Percentiles rank a stretch among this genome's conserved stretches.
Conservation (phyloP, 2,888 invertebrate genomes). For the Alentia gelatinosa region DNA sequence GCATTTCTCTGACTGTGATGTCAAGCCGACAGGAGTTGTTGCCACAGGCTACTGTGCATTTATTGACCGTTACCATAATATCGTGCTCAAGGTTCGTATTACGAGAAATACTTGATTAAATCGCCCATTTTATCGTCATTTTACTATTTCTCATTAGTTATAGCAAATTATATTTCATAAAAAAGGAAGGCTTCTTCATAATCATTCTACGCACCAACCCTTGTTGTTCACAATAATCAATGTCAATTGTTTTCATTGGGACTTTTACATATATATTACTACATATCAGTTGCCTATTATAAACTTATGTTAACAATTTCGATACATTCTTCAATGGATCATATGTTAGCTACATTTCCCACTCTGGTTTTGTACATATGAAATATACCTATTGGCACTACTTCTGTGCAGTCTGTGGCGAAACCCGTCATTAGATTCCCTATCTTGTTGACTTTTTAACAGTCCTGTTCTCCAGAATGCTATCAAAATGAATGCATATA, state of each 20-base stretch:
- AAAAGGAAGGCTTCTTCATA: too few relatives aligned
- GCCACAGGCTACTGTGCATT: conserved; percentile 18
- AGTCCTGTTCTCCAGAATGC: too few relatives aligned
- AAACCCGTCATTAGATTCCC: too few relatives aligned
- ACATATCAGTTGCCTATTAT: background rate
- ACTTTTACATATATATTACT: background rate
- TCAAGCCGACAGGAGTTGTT: conserved; percentile 26
- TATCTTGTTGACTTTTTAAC: too few relatives aligned
- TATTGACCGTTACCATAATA: conserved; percentile 25
- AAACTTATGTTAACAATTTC: background rate
- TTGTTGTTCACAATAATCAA: background rate
- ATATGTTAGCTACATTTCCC: too few relatives aligned
- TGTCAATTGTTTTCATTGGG: background rate
- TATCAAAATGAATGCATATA: too few relatives aligned
- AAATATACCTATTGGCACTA: too few relatives aligned
- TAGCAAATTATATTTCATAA: background rate
- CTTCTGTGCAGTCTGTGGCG: too few relatives aligned
- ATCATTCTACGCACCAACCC: background rate
- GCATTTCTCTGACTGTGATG: conserved; percentile 42
- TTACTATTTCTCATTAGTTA: background rate
- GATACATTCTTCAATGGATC: too few relatives aligned
- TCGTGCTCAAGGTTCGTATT: background rate
- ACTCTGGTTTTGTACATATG: too few relatives aligned
- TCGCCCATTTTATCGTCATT: background rate
- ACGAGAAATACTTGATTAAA: background rate